Conservation (phyloP, 2,888 invertebrate genomes). For the Tenthredo notha region DNA sequence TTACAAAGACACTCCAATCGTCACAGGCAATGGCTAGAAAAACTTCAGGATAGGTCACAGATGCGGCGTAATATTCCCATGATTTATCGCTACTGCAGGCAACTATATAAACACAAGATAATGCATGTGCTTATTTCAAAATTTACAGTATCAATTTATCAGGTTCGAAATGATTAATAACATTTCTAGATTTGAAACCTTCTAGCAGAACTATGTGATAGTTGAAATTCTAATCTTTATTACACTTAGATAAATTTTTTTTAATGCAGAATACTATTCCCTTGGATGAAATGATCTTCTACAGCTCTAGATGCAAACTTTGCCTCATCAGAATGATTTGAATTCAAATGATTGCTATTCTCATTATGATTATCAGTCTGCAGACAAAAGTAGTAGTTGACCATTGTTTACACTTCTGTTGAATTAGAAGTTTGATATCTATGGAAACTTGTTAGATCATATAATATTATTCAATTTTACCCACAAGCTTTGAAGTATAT, state of each 20-base stretch:
- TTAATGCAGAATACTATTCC: not conserved
- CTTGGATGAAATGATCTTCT: not conserved
- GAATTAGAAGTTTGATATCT: not conserved
- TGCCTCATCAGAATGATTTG: not conserved
- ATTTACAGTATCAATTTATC: not conserved
- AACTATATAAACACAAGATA: not conserved
- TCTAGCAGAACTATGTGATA: not conserved
- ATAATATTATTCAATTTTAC: not conserved
- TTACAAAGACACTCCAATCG: not conserved
- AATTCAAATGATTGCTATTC: not conserved
- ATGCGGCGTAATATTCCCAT: not conserved
- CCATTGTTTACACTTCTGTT: not conserved
- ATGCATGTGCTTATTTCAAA: not conserved
- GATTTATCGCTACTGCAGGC: not conserved
- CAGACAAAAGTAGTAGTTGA: not conserved
- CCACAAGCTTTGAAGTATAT: not conserved
- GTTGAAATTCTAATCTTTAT: too few relatives aligned
- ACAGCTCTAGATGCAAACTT: not conserved
- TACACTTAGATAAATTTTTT: too few relatives aligned
- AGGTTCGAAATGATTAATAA: not conserved
- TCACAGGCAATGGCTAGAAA: not conserved
- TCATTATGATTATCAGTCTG: not conserved
- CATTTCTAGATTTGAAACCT: not conserved
- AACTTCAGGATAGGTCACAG: not conserved
- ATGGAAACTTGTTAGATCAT: not conserved